A percentile compares a stretch with the other conserved stretches of the same genome.
These are phyloP conservation scores for Rhea americana DNA, from an alignment of 2,113 vertebrate genomes.

Conservation along the genomic window DNA sequence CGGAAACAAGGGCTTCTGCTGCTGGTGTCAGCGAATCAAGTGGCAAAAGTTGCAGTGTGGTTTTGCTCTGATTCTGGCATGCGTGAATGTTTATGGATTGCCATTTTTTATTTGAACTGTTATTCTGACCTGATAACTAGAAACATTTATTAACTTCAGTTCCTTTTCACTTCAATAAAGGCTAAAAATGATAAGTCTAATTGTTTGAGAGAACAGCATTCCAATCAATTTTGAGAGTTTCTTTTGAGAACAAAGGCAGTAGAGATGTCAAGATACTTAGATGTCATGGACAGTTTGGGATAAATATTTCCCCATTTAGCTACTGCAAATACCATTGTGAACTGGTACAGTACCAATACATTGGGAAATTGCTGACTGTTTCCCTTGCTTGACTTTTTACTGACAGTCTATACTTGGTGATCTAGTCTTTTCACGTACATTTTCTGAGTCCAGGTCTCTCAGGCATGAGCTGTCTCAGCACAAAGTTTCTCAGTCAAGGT, in stretches of 20 bases:
- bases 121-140: rapidly evolving
- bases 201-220: background rate
- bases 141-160: rapidly evolving
- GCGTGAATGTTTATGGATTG: no score
- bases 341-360: background rate
- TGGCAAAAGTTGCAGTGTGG: no score
- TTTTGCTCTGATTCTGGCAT: no score
- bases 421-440: background rate
- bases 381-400: background rate
- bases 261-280: background rate
- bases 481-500: background rate
- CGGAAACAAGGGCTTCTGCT: no score
- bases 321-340: background rate
- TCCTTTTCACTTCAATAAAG: background rate
- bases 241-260: background rate
- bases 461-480: background rate
- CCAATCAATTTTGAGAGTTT: background rate
- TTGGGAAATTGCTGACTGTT: background rate
- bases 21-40: no score
- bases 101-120: background rate
- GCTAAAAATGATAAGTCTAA: background rate
- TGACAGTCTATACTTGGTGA: background rate
- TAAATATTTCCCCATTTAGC: background rate
- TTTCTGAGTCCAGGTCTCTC: background rate
- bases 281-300: background rate